These are phyloP conservation scores for Delphinapterus leucas DNA, from an alignment of 2,113 vertebrate species.

Conservation along the genomic window DNA sequence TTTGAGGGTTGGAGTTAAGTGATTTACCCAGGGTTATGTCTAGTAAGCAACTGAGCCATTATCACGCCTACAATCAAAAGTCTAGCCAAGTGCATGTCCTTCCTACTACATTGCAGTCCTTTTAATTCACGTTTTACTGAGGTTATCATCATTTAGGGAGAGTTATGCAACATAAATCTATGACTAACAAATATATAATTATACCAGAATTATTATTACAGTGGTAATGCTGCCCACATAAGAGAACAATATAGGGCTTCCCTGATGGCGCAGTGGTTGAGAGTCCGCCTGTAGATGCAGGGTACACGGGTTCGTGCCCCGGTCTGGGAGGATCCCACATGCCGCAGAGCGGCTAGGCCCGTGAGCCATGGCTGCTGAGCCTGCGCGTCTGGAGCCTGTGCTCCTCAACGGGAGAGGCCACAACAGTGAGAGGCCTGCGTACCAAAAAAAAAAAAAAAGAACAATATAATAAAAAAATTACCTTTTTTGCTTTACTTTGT, in stretches of 20 bases:
- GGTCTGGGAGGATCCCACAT: too few species aligned
- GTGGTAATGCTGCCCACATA: background rate
- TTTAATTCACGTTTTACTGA: conserved; percentile 37
- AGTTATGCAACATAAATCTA: background rate
- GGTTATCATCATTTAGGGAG: background rate
- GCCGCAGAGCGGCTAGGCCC: too few species aligned
- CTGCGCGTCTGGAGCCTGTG: too few species aligned
- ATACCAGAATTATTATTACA: background rate
- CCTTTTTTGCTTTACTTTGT: conserved; percentile 33
- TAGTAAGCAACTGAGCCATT: background rate
- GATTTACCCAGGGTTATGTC: background rate
- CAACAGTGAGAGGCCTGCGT: too few species aligned
- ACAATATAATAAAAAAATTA: background rate
- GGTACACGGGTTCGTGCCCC: too few species aligned
- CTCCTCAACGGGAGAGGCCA: too few species aligned
- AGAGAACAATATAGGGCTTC: background rate
- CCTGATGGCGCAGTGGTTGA: too few species aligned
- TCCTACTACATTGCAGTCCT: background rate
- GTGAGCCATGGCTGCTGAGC: too few species aligned
- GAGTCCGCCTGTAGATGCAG: too few species aligned
- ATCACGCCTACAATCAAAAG: background rate
- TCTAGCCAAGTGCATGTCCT: background rate
- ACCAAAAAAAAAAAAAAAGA: background rate
- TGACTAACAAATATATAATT: conserved; percentile 13
- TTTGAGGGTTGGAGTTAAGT: background rate